Base-by-base conservation (phyloP, 2,888 invertebrate genomes). In the Pristionchus exspectatus region DNA sequence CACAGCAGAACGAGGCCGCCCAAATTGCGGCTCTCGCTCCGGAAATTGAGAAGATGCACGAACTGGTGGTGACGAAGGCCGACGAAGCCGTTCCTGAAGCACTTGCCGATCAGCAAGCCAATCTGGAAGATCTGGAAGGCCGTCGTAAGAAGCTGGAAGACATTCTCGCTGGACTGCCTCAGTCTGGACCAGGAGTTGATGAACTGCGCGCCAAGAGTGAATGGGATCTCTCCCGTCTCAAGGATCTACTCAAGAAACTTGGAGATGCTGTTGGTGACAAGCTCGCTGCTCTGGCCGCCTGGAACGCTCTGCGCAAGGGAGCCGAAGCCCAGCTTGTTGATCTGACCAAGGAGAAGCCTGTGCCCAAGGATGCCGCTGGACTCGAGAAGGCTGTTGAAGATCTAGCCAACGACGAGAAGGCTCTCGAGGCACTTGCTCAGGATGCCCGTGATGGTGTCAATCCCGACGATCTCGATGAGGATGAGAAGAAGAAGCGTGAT, bases 201-300 rank as follows among this genome's bases (percentile, higher is more conserved):
- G 91, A 92, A 89, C 90, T 92, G 85, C 90, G 91, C 38, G 89
- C 91, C 86, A 91, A 91, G 91, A 92, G 91, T 86, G 90, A 90
- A 85, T 92, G 92, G 91, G 93, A 92, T 91, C 90, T 92, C 81
- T 92, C 92, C 18, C 88, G 90, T 81, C 90, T 92, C 85, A 91
- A 92, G 88, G 92, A 92, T 84, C 90, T 91, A 50, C 89, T 92
- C 87, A 91, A 90, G 87, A 88, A 90, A 83, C 90, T 92, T 50
- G 91, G 91, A 77, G 90, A 90, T 74, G 91, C 91, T 44, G 91
- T 92, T 88, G 92, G 92, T 56, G 92, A 92, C 90, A 92, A 92
- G 84, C 86, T 92, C 54, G 92, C 92, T 69, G 92, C 92, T 87
- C 91, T 92, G 88, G 92, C 92, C 63, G 90, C 92, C 33, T 92